Base-by-base conservation (phyloP, 2,797 vertebrate species). In the Phalloptychus januarius region DNA sequence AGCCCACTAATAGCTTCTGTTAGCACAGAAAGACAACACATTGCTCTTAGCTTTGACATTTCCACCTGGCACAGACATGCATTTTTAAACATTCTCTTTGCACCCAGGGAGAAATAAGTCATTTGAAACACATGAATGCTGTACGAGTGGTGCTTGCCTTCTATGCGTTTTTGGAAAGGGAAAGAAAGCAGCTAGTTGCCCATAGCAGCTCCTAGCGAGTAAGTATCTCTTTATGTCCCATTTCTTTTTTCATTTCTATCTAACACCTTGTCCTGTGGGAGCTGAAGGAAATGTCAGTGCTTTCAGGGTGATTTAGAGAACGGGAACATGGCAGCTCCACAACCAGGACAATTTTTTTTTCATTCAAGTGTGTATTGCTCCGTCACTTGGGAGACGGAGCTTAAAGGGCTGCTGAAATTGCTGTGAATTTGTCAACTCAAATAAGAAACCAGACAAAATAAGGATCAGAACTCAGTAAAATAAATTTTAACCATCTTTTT, bases 31-130 rank as follows among this genome's bases (percentile, higher is more conserved):
- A 87, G 82, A 93, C 90, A 89, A 81, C 89, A 75, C 83, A 87
- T 79, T 87, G 87, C 90, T 94, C 89, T 93, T 90, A 93, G 93
- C 79, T 7, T 71, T 88, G 90, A 92, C 92, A 91, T 92, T 90
- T 93, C 90, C 91, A 94, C 89, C 89, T 91, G 91, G 86, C 89
- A 81, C 54, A 77, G 58, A 45, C 89, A 91, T 95, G 89, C 88
- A 94, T 95, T 92, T 94, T 95, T 73, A 93, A 89, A 78, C 8
- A 33, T 70, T 84, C 75, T 48, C 78, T 58, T 79, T 77, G 82
- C 80, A 75, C 88, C 80, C 77, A 36, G 61, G 38, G 71, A 88
- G 87, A 74, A 77, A 75, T 71, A 73, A 78, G 82, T 87, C 75
- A 79, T 78, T 71, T 38, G 67, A 52, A 84, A 61, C 67, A 82